Evolutionary conservation across 1,140 invertebrate species (phyloP), one percentile per base, ranked within the genome.

Genomic region (Doryteuthis pealeii): DNA sequence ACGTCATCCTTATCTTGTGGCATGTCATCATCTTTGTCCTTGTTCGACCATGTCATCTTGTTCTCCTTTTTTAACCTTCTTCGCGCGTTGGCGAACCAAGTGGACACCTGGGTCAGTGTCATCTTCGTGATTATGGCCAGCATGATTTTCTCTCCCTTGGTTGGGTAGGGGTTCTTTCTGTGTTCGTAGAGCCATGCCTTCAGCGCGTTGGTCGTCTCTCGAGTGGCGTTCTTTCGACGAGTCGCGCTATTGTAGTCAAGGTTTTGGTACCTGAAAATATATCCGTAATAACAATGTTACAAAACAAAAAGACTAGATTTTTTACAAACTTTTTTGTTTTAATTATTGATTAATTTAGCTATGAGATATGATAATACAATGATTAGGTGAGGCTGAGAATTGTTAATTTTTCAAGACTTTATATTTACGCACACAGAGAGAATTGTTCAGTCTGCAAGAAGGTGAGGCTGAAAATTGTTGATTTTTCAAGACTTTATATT

Each of bases 161-260:
- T 98, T 6, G 97, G 97, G 88, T 99, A 99, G 0, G 97, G 97
- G 88, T 99, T 99, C 89, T 98, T 98, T 89, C 97, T 95, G 91
- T 99, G 97, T 85, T 98, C 96, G 88, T 97, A 97, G 2, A 99
- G 90, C 97, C 97, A 99, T n/a, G 96, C 95, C 88, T 97, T 97
- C 15, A 96, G 89, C 3, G 96, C 97, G 35, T 94, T 95, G 35
- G 96, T 98, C 3, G 96, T 96, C 87, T 99, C 96, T 96, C 90
- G 35, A 4, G 96, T 98, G 4, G 96, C 96, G 87, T 98, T 98
- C 88, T 98, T 98, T 66, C 96, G 90, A 74, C 96, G 90, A 49
- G 94, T 94, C 1, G 94, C 95, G 78, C 72, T 75, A 84, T 97
- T 90, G 86, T 96, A 94, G 88, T 97, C 97, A 28, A 95, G 93